Base-by-base conservation (phyloP, 2,888 invertebrate species). In the Ptilodon capucinus region DNA sequence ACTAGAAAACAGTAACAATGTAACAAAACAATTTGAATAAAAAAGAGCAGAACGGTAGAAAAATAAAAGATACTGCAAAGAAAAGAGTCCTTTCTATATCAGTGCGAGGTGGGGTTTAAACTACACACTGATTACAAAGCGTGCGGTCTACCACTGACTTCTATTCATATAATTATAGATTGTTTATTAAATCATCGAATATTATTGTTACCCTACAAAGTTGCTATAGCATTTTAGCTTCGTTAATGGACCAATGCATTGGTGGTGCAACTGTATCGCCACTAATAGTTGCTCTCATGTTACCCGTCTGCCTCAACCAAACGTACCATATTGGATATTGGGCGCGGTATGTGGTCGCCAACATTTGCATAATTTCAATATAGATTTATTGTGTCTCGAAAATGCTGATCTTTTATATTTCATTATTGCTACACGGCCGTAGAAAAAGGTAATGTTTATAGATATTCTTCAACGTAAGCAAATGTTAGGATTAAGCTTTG, bases 291-390 rank as follows among this genome's bases (percentile, higher is more conserved):
- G 14, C 14, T 5, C 25, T 2, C 35, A 1, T 9, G 39, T 21
- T 8, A 25, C 40, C 11, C 40, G 40, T 40, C 23, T 40, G 25
- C 3, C 14, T 0, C 18, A 19, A 34, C 44, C 45, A 18, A 49
- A 21, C 13, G 19, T 11, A 35, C 14, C 49, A 42, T 49, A 60
- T 48, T 62, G 51, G 51, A 42, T 50, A 54, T 49, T 63, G 50
- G 50, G 8, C 36, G 39, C 67, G 38, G 60, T 66, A 63, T 57
- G 54, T 66, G 57, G 54, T 41, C 46, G 44, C 60, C 44, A 49
- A 60, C 49, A 66, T 64, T 66, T 52, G 54, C 64, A 64, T 64
- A 66, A 63, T 54, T 47, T 52, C 49, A 42, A 44, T 30, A 19
- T 13, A 49, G 67, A 66, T 64, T 60, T 66, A 64, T 64, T 54